Percentiles rank a stretch among this genome's conserved stretches.
phyloP scores from a whole-genome alignment of 2,888 invertebrate species.

The Marasmarcha lunaedactyla region DNA sequence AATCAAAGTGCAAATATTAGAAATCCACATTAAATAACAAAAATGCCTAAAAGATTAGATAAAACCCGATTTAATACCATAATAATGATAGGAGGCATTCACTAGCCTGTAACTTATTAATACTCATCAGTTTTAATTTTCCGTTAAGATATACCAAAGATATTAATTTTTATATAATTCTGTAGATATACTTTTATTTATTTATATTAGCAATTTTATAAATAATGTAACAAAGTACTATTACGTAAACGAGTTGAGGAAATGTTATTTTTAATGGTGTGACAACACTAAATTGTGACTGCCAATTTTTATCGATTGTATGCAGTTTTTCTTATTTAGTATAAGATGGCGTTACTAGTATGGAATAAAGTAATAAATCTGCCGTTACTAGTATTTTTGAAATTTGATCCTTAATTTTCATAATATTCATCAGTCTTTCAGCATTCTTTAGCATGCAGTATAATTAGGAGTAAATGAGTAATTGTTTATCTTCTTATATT shows the following conservation, averaged over 20 bases:
- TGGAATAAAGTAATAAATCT: too few relatives aligned
- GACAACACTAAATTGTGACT: conserved; percentile 31
- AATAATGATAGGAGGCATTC: conserved; percentile 43
- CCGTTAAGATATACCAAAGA: conserved; percentile 59
- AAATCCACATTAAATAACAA: too few relatives aligned
- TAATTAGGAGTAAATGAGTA: too few relatives aligned
- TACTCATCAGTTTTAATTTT: conserved; percentile 30
- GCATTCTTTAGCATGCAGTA: too few relatives aligned
- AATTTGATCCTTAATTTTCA: too few relatives aligned
- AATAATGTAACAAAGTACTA: conserved; percentile 29
- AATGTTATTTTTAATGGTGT: conserved; percentile 39
- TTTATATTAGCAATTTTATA: conserved; percentile 35
- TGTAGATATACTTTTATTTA: conserved; percentile 28
- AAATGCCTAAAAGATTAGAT: background rate
- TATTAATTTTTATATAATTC: conserved; percentile 52
- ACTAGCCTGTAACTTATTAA: conserved; percentile 42
- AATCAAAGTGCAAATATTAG: background rate
- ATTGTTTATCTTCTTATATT: too few relatives aligned
- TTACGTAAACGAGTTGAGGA: conserved; percentile 28
- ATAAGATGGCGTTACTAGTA: too few relatives aligned
- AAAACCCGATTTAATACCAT: conserved; percentile 32
- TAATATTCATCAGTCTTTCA: too few relatives aligned
- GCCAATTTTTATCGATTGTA: conserved; percentile 59
- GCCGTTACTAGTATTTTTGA: too few relatives aligned
- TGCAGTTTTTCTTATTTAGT: too few relatives aligned